Base-by-base conservation (phyloP, 2,797 vertebrate genomes). In the Thripadectes ignobilis region DNA sequence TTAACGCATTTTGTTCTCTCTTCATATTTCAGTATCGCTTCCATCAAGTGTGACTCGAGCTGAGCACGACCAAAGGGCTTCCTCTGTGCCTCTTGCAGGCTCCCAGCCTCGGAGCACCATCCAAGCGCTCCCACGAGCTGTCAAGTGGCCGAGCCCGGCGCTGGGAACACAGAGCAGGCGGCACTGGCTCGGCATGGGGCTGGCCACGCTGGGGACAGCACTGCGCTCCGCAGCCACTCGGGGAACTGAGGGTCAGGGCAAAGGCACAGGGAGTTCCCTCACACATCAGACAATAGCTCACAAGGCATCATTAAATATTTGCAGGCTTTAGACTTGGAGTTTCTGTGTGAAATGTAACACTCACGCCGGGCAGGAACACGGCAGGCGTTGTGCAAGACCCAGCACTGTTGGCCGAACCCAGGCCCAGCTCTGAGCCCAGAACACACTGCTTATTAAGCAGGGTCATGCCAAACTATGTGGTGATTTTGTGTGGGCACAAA, bases 241-340 rank as follows among this genome's bases (percentile, higher is more conserved):
- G 36, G 52, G 29, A 76, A 38, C 66, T 14, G 14, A 4, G 2
- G 43, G n/a, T 72, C 41, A 32, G 57, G 81, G 82, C 27, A 84
- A 63, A 63, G 63, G 80, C n/a, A 36, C 88, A 92, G 95, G 94
- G 94, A 96, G 94, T 92, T 91, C 94, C 95, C 92, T 94, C 91
- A 74, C 94, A 95, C 88, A 85, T 24, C 59, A 95, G 57, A 96
- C 92, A 94, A 96, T 89, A 82, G 96, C 81, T 93, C 57, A 2
- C 85, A n/a, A 69, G 80, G 80, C 89, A 34, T 0, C 83, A 95
- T 83, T 68, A 72, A 93, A 55, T 75, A 82, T 87, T 19, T 87
- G 77, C 93, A 95, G 95, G 80, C 91, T 88, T 59, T 6, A 20
- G 84, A 69, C 51, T 91, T 65, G 3, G 12, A 12, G 45, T 46